Evolutionary conservation across 2,797 vertebrate species (phyloP).

Genomic region (Falco cherrug): DNA sequence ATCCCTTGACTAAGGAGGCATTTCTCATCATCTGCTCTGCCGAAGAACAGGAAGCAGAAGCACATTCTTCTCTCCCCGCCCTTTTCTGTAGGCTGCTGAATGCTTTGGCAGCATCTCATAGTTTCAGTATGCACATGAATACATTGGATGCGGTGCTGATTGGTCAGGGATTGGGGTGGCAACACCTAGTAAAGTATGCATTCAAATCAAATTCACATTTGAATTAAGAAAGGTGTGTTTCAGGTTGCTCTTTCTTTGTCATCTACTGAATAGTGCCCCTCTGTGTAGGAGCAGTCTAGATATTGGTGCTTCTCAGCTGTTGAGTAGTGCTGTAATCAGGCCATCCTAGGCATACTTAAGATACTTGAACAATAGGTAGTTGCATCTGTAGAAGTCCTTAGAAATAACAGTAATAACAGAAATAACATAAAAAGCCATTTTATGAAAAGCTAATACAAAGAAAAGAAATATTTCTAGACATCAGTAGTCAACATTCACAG

Average conservation of each 20-base stretch:
- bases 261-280: neutral
- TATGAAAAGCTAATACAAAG: neutral
- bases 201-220: constrained; percentile 6
- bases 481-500: neutral
- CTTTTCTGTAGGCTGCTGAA: constrained; percentile 55
- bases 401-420: neutral
- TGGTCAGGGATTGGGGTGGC: neutral
- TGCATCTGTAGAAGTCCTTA: neutral
- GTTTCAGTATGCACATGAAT: neutral
- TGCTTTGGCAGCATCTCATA: constrained; percentile 29
- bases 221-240: neutral
- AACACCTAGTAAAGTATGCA: neutral
- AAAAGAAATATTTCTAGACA: neutral
- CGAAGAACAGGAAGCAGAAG: constrained; percentile 34
- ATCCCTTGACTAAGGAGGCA: neutral
- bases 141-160: neutral
- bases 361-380: neutral
- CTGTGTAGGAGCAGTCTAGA: neutral
- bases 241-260: neutral
- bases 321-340: neutral
- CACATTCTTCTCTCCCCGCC: constrained; percentile 25
- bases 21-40: neutral
- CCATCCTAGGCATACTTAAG: neutral
- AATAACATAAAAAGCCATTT: neutral
- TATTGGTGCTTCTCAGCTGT: neutral